phyloP scores from a whole-genome alignment of 2,888 invertebrate species.

The Caenorhabditis japonica region DNA sequence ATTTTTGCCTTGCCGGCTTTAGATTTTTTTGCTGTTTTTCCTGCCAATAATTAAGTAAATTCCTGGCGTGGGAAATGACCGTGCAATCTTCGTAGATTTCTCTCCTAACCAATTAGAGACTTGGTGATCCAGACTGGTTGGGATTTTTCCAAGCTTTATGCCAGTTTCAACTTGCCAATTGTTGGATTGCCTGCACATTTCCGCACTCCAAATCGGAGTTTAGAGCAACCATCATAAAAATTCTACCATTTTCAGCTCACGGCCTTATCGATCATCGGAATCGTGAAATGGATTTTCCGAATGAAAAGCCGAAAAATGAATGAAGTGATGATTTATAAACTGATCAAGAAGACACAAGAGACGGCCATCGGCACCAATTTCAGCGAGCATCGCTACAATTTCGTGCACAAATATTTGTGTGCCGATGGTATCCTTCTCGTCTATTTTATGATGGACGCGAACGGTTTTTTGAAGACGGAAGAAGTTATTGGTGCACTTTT shows the following conservation, averaged over 20 bases:
- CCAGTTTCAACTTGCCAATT: too few relatives aligned
- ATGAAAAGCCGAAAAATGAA: conserved; percentile 20
- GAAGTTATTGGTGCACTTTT: conserved; percentile 36
- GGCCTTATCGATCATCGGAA: conserved; percentile 27
- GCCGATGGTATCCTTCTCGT: conserved; percentile 46
- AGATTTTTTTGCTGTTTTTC: too few relatives aligned
- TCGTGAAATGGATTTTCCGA: conserved; percentile 32
- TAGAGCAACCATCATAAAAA: too few relatives aligned
- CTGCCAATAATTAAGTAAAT: too few relatives aligned
- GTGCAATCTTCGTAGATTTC: too few relatives aligned
- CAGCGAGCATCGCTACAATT: conserved; percentile 30
- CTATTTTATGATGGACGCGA: conserved; percentile 41
- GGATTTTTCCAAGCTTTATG: too few relatives aligned
- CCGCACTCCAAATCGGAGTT: too few relatives aligned
- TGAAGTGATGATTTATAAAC: conserved; percentile 20
- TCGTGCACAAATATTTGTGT: conserved; percentile 41
- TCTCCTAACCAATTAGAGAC: too few relatives aligned
- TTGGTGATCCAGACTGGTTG: too few relatives aligned
- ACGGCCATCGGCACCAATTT: conserved; percentile 1
- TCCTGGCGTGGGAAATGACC: too few relatives aligned
- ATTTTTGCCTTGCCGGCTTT: too few relatives aligned
- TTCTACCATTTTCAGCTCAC: conserved; percentile 35
- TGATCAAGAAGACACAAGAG: conserved; percentile 23
- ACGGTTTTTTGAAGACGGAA: conserved; percentile 44
- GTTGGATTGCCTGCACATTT: too few relatives aligned